Evolutionary conservation across 2,113 vertebrate species (phyloP).

Genomic region (Ariopsis seemanni): DNA sequence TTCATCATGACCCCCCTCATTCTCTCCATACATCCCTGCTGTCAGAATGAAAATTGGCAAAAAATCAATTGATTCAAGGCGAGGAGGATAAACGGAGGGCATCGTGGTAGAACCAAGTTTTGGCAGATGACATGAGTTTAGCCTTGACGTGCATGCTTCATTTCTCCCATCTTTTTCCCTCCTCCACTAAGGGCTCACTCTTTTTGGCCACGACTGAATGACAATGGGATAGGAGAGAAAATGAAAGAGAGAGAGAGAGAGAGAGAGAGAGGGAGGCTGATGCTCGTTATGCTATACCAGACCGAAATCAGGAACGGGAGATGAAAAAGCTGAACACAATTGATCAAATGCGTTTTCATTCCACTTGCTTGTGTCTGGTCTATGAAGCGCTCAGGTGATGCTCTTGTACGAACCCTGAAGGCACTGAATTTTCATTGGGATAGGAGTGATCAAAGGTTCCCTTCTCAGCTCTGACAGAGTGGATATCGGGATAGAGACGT

Average conservation of each 20-base stretch:
- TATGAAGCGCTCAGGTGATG: slow-evolving; percentile 42
- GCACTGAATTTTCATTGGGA: slow-evolving; percentile 57
- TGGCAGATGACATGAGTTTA: slow-evolving; percentile 57
- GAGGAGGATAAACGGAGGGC: slow-evolving; percentile 56
- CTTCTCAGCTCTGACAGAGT: slow-evolving; percentile 25
- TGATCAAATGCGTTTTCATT: slow-evolving; percentile 34
- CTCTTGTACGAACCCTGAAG: slow-evolving; percentile 10
- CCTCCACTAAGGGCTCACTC: not conserved
- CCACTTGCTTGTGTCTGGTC: slow-evolving; percentile 50
- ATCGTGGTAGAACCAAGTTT: slow-evolving; percentile 55
- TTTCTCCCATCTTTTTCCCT: slow-evolving; percentile 36
- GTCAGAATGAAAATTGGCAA: slow-evolving; percentile 53
- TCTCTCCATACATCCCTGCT: slow-evolving; percentile 43
- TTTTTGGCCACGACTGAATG: slow-evolving; percentile 52
- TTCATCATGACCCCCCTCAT: slow-evolving; percentile 33
- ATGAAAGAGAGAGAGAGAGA: not conserved
- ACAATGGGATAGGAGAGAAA: slow-evolving; percentile 44
- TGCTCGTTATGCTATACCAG: slow-evolving; percentile 11
- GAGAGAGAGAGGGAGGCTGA: not conserved
- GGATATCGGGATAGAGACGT: slow-evolving; percentile 21
- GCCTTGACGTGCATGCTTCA: slow-evolving; percentile 52
- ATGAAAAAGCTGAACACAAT: slow-evolving; percentile 9
- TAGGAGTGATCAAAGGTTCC: slow-evolving; percentile 56
- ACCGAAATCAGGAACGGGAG: slow-evolving; percentile 25
- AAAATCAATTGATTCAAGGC: slow-evolving; percentile 61